Percentiles rank a stretch among this genome's conserved stretches.
Evolutionary conservation across 2,113 vertebrate species (phyloP).

Genomic region (Phrynosoma platyrhinos): DNA sequence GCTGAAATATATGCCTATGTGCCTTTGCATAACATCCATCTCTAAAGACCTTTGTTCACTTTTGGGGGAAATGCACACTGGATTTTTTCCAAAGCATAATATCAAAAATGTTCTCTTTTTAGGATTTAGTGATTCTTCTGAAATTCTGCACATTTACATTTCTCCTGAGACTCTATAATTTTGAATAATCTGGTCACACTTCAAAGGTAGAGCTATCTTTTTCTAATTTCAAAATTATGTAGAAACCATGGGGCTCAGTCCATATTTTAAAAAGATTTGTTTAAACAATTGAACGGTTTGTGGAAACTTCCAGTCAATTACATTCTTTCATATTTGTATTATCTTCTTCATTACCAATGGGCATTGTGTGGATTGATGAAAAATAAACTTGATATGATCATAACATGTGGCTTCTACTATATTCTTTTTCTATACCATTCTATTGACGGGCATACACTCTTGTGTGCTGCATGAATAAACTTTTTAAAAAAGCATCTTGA

Average conservation of each 20-base stretch:
- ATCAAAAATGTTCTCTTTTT: neutral
- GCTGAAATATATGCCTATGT: constrained; percentile 55
- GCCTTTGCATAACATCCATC: neutral
- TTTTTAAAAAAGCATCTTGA: neutral
- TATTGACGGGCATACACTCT: no score
- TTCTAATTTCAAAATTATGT: neutral
- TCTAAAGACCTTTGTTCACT: constrained; percentile 28
- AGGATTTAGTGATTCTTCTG: neutral
- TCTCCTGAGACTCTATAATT: neutral
- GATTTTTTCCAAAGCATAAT: constrained; percentile 40
- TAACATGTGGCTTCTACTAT: no score
- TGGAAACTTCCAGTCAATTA: no score
- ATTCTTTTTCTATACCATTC: no score
- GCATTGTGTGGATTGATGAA: no score
- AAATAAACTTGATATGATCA: no score
- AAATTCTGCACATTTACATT: neutral
- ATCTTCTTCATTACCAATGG: no score
- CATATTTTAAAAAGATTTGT: no score
- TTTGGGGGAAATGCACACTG: neutral
- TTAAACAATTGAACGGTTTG: no score
- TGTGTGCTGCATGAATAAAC: neutral
- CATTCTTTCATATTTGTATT: no score
- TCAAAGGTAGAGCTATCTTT: neutral
- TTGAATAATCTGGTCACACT: neutral
- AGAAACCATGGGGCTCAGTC: no score